These are phyloP conservation scores for Xenopus laevis DNA, from an alignment of 2,113 vertebrate species.

Conservation along the genomic window DNA sequence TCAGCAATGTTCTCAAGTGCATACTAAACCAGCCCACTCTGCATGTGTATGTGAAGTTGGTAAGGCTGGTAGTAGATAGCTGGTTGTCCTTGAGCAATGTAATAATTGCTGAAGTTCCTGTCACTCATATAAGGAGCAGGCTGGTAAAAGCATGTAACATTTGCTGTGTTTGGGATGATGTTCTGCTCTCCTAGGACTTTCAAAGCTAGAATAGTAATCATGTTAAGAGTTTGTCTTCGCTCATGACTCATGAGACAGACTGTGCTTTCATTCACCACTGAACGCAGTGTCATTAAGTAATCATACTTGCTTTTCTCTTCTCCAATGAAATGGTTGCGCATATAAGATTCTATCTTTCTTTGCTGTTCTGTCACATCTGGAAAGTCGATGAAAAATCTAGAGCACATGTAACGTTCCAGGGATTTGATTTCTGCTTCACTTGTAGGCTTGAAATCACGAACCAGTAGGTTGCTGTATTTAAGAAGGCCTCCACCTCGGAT, in stretches of 20 bases:
- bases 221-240: constrained; percentile 86
- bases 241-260: constrained; percentile 92
- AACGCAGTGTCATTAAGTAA: constrained; percentile 89
- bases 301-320: constrained; percentile 94
- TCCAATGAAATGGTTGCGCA: constrained; percentile 92
- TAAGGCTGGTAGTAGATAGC: constrained; percentile 78
- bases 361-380: constrained; percentile 88
- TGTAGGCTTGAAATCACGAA: constrained; percentile 86
- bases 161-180: constrained; percentile 84
- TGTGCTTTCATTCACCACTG: constrained; percentile 87
- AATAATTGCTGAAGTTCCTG: constrained; percentile 82
- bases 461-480: constrained; percentile 92
- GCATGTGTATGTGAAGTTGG: constrained; percentile 74
- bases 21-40: constrained; percentile 74
- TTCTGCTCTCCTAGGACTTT: constrained; percentile 92
- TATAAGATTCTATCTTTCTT: constrained; percentile 91
- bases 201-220: constrained; percentile 89
- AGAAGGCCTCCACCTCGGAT: constrained; percentile 92
- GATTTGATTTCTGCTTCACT: constrained; percentile 87
- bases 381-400: constrained; percentile 96
- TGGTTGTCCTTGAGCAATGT: constrained; percentile 76
- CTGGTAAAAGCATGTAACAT: constrained; percentile 91
- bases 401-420: constrained; percentile 96
- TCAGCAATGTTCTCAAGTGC: constrained; percentile 7
- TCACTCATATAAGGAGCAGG: constrained; percentile 84